Percentiles rank a stretch among this genome's conserved stretches.
These are phyloP conservation scores for Stegana nigrithorax DNA, from an alignment of 2,888 invertebrate species.

Conservation along the genomic window DNA sequence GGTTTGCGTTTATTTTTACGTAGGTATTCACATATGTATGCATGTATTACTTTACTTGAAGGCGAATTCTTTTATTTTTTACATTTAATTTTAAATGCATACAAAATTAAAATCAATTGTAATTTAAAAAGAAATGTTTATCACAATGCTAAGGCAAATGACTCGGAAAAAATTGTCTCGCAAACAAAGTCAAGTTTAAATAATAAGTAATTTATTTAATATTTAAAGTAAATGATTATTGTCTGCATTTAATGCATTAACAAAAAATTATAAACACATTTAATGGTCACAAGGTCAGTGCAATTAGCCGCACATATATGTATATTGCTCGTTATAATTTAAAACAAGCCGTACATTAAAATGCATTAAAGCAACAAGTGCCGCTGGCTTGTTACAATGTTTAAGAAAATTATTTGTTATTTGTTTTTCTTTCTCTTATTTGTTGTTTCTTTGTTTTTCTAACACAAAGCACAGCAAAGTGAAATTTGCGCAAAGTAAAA, in stretches of 20 bases:
- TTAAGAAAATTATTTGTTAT: too few relatives aligned
- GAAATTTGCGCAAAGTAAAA: conserved; percentile 46
- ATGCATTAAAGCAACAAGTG: not conserved
- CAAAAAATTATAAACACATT: too few relatives aligned
- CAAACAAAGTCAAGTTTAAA: not conserved
- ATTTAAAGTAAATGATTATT: not conserved
- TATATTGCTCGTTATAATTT: not conserved
- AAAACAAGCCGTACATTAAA: not conserved
- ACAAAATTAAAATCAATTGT: not conserved
- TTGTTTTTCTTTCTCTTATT: not conserved
- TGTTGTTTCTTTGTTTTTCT: not conserved
- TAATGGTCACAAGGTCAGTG: not conserved
- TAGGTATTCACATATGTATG: too few relatives aligned
- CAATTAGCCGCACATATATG: not conserved
- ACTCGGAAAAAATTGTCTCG: not conserved
- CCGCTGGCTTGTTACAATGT: not conserved
- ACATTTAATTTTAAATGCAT: not conserved
- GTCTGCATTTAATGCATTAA: not conserved
- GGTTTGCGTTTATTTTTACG: not conserved
- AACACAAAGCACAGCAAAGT: conserved; percentile 36
- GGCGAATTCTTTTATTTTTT: too few relatives aligned
- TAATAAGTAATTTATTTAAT: not conserved
- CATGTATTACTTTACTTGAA: too few relatives aligned
- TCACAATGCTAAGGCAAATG: too few relatives aligned
- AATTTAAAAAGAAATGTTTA: too few relatives aligned